Percentiles rank a stretch among this genome's conserved stretches.
Evolutionary conservation across 2,797 vertebrate genomes (phyloP).

Genomic region (Enteromius thamalakanensis): DNA sequence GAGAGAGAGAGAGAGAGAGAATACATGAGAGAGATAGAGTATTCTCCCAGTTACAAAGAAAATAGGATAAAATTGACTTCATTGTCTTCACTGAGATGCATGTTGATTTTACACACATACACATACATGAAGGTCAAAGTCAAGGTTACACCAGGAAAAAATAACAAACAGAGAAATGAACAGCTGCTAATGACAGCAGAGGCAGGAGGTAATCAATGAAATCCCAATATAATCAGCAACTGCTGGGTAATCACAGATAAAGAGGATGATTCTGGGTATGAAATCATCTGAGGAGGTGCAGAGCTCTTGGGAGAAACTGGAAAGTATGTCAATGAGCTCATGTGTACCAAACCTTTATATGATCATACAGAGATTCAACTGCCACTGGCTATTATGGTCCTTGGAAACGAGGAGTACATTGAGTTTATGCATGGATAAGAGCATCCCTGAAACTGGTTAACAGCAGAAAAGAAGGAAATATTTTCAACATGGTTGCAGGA

Average conservation of each 20-base stretch:
- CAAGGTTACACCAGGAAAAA: conserved; percentile 22
- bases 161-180: conserved; percentile 23
- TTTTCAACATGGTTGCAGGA: conserved; percentile 14
- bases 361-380: conserved; percentile 20
- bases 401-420: not conserved
- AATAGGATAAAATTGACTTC: conserved; percentile 14
- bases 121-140: conserved; percentile 32
- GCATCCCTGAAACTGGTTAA: not conserved
- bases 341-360: conserved; percentile 17
- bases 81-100: conserved; percentile 4
- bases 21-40: not conserved
- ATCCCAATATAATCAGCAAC: conserved; percentile 46
- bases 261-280: conserved; percentile 29
- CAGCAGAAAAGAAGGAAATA: not conserved
- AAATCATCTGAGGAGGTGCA: conserved; percentile 38
- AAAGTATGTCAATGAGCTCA: conserved; percentile 40
- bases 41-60: not conserved
- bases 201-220: conserved; percentile 45
- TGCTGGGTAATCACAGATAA: conserved; percentile 48
- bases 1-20: not conserved
- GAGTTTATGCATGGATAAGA: not conserved
- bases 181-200: conserved; percentile 38
- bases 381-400: not conserved
- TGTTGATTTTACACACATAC: conserved; percentile 13
- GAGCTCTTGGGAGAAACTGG: conserved; percentile 31